phyloP scores from a whole-genome alignment of 2,113 vertebrate genomes.

The Piaya cayana region DNA sequence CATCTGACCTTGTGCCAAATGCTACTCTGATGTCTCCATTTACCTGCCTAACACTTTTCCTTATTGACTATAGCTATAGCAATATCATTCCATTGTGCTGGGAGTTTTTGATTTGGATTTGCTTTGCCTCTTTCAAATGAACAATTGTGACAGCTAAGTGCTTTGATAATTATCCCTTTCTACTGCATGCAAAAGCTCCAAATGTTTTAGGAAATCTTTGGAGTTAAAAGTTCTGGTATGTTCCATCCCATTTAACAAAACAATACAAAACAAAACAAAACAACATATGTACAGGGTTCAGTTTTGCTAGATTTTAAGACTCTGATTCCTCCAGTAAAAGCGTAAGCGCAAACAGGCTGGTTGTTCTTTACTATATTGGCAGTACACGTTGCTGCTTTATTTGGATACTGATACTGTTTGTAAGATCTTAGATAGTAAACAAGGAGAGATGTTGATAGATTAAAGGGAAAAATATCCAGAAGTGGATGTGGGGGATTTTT shows the following conservation, averaged over 20 bases:
- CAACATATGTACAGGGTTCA: conserved; percentile 63
- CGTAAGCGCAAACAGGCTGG: neutral
- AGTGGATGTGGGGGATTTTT: neutral
- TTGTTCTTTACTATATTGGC: conserved; percentile 48
- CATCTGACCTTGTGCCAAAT: neutral
- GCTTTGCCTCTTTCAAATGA: conserved; percentile 8
- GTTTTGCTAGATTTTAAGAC: conserved; percentile 50
- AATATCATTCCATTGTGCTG: neutral
- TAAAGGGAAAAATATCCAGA: neutral
- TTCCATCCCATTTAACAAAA: conserved; percentile 64
- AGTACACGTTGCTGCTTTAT: conserved; percentile 3
- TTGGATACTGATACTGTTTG: neutral
- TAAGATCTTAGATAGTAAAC: neutral
- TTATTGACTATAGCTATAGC: neutral
- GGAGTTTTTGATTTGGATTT: neutral
- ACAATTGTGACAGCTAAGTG: conserved; percentile 15
- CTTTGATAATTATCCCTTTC: conserved; percentile 28
- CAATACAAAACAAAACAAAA: conserved; percentile 51
- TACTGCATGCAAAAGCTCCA: neutral
- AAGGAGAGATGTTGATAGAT: neutral
- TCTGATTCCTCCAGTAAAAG: conserved; percentile 18
- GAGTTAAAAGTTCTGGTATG: conserved; percentile 42
- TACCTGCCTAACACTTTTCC: neutral
- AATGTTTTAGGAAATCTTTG: conserved; percentile 46
- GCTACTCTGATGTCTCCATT: neutral